Base-by-base conservation (phyloP, 2,888 invertebrate genomes). In the Drosophila neotestacea region DNA sequence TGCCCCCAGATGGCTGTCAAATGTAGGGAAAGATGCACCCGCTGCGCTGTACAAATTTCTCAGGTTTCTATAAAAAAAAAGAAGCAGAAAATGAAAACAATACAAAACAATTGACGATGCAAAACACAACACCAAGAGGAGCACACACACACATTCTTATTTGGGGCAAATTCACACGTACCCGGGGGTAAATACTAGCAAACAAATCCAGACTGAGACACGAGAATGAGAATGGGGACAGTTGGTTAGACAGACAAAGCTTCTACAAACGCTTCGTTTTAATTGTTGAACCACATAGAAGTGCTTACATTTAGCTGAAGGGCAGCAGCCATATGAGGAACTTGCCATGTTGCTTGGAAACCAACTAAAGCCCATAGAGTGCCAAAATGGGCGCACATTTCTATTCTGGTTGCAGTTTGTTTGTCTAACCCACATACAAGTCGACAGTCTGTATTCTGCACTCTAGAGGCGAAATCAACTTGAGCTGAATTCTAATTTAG, bases 401-500 rank as follows among this genome's bases (percentile, higher is more conserved):
- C 58, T 56, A 80, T 62, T 62, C 55, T 38, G 64, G 65, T 36
- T 80, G 80, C 60, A 76, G 58, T 55, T 70, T 70, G 77, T 80
- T 80, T 77, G 81, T 7, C 61, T 80, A 80, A 70, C 76, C 76
- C 77, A 76, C 71, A 79, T 75, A 46, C 56, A 38, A 48, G 62
- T n/a, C 22, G 38, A 22, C 44, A 50, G 28, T 42, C 13, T 46
- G 30, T 47, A 46, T 32, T 41, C 38, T 46, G 54, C 32, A 34
- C 27, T 58, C 48, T 50, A 60, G 48, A 66, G 50, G 48, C 41
- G 64, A 54, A 70, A 62, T 70, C 85, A 79, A 85, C 86, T 88
- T 68, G 77, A 82, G 88, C 70, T 84, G 83, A 88, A 84, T 89
- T 89, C 83, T 84, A 89, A 84, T 84, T 89, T 79, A 68, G 76